These are phyloP conservation scores for Serripes groenlandicus DNA, from an alignment of 2,888 invertebrate species.

Conservation along the genomic window DNA sequence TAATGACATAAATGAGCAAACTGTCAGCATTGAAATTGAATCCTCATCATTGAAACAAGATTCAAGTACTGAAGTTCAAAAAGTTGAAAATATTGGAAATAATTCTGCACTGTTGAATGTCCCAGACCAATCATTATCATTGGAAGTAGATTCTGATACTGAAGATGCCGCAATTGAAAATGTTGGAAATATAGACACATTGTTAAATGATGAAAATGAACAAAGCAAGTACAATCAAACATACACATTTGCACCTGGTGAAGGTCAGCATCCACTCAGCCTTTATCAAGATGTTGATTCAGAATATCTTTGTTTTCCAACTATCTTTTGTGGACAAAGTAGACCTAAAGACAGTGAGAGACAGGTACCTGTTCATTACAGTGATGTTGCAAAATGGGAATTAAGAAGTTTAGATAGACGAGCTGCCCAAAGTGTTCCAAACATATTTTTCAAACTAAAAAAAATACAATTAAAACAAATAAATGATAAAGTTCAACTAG, in stretches of 20 bases:
- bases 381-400: constrained; percentile 19
- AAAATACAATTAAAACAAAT: constrained; percentile 1
- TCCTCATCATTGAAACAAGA: too few species aligned
- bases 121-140: neutral
- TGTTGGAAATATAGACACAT: constrained; percentile 10
- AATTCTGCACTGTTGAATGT: neutral
- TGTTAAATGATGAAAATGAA: too few species aligned
- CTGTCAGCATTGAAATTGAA: too few species aligned
- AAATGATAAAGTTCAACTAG: neutral
- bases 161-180: too few species aligned
- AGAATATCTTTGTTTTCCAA: constrained; percentile 15
- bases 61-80: too few species aligned
- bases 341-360: neutral
- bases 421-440: neutral
- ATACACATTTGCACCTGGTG: constrained; percentile 16
- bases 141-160: too few species aligned
- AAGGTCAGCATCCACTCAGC: constrained; percentile 1
- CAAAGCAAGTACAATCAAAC: too few species aligned
- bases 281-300: constrained; percentile 1
- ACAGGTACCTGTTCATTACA: constrained; percentile 4
- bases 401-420: neutral
- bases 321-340: constrained; percentile 5
- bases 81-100: too few species aligned
- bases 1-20: too few species aligned
- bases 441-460: constrained; percentile 4